Conservation (phyloP, 1,140 invertebrate genomes). For the Melipona quadrifasciata region DNA sequence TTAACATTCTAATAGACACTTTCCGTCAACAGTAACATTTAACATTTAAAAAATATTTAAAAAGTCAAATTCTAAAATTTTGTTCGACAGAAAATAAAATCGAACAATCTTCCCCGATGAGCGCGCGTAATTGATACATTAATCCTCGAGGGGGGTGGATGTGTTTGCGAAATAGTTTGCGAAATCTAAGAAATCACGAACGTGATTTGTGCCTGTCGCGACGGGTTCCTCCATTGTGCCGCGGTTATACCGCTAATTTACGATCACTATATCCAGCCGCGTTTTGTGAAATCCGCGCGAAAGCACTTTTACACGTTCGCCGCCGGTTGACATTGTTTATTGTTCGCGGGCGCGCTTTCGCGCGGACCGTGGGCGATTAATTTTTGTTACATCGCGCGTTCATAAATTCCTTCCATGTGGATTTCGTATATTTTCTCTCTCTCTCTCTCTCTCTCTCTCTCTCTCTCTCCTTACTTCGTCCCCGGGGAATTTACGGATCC, state of each 20-base stretch:
- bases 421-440: slow-evolving; percentile 12
- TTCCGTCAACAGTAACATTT: no score
- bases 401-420: slow-evolving; percentile 20
- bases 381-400: slow-evolving; percentile 32
- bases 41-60: no score
- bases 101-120: no score
- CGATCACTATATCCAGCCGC: slow-evolving; percentile 3
- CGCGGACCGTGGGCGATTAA: slow-evolving; percentile 24
- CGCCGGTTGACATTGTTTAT: slow-evolving; percentile 48
- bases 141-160: no score
- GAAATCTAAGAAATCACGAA: background rate
- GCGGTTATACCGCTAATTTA: slow-evolving; percentile 26
- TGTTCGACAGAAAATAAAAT: no score
- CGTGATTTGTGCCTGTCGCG: background rate
- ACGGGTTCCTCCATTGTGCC: background rate
- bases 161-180: no score
- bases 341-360: slow-evolving; percentile 15
- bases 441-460: background rate
- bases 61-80: no score
- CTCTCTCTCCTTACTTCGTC: no score
- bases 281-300: slow-evolving; percentile 30
- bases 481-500: background rate
- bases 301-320: slow-evolving; percentile 36
- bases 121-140: no score
- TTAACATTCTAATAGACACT: no score